Evolutionary conservation across 2,888 invertebrate species (phyloP).

Genomic region (Syrista parreyssii): DNA sequence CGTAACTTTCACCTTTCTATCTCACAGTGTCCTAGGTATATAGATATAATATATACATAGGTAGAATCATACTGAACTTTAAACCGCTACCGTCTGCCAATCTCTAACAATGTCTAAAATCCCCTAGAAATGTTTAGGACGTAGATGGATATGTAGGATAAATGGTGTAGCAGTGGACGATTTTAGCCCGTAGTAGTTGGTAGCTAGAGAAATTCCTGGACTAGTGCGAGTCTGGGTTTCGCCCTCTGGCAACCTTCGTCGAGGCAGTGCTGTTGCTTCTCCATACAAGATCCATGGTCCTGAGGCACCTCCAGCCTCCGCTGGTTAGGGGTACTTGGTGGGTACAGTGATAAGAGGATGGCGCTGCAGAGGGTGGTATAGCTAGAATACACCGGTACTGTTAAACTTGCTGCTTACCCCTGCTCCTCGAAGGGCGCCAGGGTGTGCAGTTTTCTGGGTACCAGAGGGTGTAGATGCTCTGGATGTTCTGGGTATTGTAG

Average conservation of each 20-base stretch:
- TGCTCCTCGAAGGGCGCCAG: constrained; percentile 35
- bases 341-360: not conserved
- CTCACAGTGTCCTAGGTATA: not conserved
- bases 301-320: not conserved
- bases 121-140: not conserved
- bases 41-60: not conserved
- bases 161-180: not conserved
- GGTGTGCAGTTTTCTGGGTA: constrained; percentile 5
- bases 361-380: not conserved
- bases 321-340: not conserved
- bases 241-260: not conserved
- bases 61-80: not conserved
- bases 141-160: not conserved
- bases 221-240: not conserved
- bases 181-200: not conserved
- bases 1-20: not conserved
- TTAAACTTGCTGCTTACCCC: constrained; percentile 36
- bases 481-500: not conserved
- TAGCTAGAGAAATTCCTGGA: not conserved
- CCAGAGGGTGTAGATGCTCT: constrained; percentile 11
- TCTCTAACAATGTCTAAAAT: not conserved
- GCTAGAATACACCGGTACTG: constrained; percentile 9
- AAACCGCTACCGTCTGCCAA: not conserved
- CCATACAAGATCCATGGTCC: not conserved
- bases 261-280: not conserved